A percentile compares a stretch with the other conserved stretches of the same genome.
phyloP scores from a whole-genome alignment of 2,113 vertebrate species.

The Heterotis niloticus region DNA sequence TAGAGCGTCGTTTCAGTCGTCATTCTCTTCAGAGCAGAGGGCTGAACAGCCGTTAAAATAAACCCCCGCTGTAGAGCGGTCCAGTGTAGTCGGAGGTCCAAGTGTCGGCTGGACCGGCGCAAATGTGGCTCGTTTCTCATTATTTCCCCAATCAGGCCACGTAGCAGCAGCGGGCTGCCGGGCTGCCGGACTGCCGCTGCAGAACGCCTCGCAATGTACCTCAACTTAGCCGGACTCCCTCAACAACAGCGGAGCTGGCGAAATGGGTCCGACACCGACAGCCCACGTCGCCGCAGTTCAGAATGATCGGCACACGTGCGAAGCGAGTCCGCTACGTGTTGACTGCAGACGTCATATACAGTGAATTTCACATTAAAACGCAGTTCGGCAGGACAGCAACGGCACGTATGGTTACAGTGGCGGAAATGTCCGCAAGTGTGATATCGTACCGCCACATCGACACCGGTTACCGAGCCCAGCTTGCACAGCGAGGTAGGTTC shows the following conservation, averaged over 20 bases:
- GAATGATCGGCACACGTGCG: no score
- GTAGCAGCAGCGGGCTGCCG: constrained; percentile 40
- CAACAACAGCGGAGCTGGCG: background rate
- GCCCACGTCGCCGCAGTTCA: no score
- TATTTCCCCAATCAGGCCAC: constrained; percentile 39
- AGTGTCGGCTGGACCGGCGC: constrained; percentile 33
- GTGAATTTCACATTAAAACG: no score
- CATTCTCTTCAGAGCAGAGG: background rate
- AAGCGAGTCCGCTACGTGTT: no score
- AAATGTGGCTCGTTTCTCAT: constrained; percentile 30
- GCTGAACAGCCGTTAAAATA: background rate
- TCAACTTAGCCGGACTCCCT: background rate
- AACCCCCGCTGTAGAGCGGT: background rate
- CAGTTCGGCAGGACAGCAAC: no score
- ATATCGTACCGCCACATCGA: background rate
- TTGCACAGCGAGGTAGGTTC: constrained; percentile 6
- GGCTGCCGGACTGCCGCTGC: constrained; percentile 34
- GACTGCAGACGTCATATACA: no score
- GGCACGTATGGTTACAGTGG: background rate
- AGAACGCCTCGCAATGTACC: constrained; percentile 25
- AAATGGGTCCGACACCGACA: background rate
- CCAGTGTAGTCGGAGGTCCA: constrained; percentile 11
- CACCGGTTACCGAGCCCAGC: background rate
- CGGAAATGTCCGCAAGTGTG: background rate
- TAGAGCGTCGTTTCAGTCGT: background rate